These are phyloP conservation scores for Zelostemma sp. DNA, from an alignment of 1,140 invertebrate genomes.

Conservation along the genomic window DNA sequence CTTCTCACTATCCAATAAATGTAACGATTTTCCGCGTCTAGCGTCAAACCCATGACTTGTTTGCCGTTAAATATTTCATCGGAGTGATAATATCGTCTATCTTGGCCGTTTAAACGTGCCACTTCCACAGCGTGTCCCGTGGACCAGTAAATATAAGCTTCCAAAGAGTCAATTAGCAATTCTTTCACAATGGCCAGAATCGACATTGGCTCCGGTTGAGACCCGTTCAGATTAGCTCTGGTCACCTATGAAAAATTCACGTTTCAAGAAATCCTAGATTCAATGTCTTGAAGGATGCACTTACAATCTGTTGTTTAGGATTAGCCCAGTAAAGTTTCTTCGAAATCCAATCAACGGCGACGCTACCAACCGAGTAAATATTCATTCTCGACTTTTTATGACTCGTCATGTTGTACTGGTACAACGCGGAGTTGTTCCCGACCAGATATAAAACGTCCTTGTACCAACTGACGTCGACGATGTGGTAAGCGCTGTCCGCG, in stretches of 20 bases:
- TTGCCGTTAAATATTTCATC: conserved; percentile 83
- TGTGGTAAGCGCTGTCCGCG: conserved; percentile 68
- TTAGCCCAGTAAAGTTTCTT: conserved; percentile 92
- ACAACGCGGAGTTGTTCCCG: conserved; percentile 79
- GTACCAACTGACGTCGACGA: conserved; percentile 79
- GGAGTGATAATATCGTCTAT: conserved; percentile 79
- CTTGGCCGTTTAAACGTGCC: conserved; percentile 82
- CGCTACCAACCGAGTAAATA: conserved; percentile 79
- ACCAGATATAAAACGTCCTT: conserved; percentile 80
- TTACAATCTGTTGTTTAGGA: conserved; percentile 83
- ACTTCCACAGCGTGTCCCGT: conserved; percentile 86
- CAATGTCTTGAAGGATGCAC: too few relatives aligned
- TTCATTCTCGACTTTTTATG: conserved; percentile 73
- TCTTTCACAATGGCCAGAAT: conserved; percentile 84
- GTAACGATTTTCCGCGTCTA: conserved; percentile 80
- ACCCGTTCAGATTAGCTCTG: conserved; percentile 76
- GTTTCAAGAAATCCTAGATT: neutral
- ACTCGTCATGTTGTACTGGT: conserved; percentile 78
- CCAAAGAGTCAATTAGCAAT: conserved; percentile 83
- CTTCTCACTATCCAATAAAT: conserved; percentile 86
- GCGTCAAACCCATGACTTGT: conserved; percentile 85
- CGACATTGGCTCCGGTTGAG: conserved; percentile 80
- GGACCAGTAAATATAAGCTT: conserved; percentile 90
- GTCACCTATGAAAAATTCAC: conserved; percentile 71
- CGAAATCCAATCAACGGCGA: conserved; percentile 91